These are phyloP conservation scores for Fistularia tabacaria DNA, from an alignment of 2,797 vertebrate species.

Conservation along the genomic window DNA sequence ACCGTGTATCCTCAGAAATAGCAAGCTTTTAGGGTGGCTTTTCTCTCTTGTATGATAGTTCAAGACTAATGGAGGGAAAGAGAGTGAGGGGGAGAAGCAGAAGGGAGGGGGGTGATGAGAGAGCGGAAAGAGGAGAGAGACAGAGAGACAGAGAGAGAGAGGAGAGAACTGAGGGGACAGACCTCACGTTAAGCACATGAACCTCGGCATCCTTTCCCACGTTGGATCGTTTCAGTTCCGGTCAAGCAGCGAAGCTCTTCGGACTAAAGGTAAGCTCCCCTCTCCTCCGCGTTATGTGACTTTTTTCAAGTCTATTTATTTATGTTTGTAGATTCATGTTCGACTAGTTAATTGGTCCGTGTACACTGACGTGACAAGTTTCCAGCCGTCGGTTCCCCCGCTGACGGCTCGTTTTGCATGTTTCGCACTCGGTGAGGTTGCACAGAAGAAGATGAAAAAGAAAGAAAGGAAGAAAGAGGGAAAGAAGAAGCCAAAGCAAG, in stretches of 20 bases:
- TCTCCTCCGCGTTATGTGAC: not conserved
- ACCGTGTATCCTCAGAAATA: conserved; percentile 18
- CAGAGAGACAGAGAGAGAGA: conserved; percentile 26
- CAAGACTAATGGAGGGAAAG: conserved; percentile 33
- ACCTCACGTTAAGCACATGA: conserved; percentile 54
- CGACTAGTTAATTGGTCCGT: too few species aligned
- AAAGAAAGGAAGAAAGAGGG: too few species aligned
- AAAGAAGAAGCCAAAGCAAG: too few species aligned
- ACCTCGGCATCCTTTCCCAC: conserved; percentile 50
- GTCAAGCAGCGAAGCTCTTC: conserved; percentile 5
- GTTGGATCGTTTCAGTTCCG: conserved; percentile 50
- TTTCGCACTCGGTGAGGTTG: too few species aligned
- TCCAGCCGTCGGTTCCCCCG: too few species aligned
- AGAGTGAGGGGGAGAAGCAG: not conserved
- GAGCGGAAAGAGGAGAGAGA: not conserved
- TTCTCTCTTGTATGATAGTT: conserved; percentile 12
- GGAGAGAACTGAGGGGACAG: conserved; percentile 51
- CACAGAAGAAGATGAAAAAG: too few species aligned
- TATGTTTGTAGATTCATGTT: too few species aligned
- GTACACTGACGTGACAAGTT: too few species aligned
- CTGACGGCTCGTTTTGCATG: too few species aligned
- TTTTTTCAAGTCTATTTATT: too few species aligned
- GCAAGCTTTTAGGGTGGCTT: conserved; percentile 32
- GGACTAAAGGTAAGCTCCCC: conserved; percentile 48
- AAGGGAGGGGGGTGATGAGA: not conserved